These are phyloP conservation scores for Strigamia crassipes DNA, from an alignment of 2,888 invertebrate genomes.

Conservation along the genomic window DNA sequence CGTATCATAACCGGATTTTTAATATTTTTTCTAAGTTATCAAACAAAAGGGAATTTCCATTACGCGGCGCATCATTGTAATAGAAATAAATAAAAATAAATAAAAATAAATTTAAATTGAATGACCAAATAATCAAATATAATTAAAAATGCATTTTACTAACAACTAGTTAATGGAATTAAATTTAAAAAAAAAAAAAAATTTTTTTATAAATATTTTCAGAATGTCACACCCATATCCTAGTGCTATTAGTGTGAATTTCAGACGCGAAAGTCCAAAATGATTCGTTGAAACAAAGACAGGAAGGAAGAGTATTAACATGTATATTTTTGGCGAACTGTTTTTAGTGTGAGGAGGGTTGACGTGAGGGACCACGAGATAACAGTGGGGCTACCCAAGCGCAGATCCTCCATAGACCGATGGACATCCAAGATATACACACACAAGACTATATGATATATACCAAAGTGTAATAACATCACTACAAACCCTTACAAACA, in stretches of 20 bases:
- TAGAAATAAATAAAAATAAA: no score
- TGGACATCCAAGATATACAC: constrained; percentile 27
- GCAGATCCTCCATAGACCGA: constrained; percentile 30
- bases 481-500: no score
- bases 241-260: constrained; percentile 6
- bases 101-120: no score
- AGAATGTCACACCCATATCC: constrained; percentile 23
- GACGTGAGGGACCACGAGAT: constrained; percentile 40
- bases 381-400: constrained; percentile 37
- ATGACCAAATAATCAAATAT: no score
- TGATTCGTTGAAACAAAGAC: constrained; percentile 33
- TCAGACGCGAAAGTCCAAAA: not conserved
- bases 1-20: not conserved
- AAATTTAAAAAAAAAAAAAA: not conserved
- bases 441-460: constrained; percentile 31
- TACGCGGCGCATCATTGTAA: not conserved
- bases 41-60: not conserved
- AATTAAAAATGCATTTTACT: no score
- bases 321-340: constrained; percentile 37
- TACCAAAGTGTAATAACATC: not conserved
- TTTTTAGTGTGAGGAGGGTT: constrained; percentile 31
- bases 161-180: no score
- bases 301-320: constrained; percentile 38
- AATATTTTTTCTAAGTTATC: not conserved
- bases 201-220: no score